Base-by-base conservation (phyloP, 2,113 vertebrate genomes). In the Ictalurus punctatus region DNA sequence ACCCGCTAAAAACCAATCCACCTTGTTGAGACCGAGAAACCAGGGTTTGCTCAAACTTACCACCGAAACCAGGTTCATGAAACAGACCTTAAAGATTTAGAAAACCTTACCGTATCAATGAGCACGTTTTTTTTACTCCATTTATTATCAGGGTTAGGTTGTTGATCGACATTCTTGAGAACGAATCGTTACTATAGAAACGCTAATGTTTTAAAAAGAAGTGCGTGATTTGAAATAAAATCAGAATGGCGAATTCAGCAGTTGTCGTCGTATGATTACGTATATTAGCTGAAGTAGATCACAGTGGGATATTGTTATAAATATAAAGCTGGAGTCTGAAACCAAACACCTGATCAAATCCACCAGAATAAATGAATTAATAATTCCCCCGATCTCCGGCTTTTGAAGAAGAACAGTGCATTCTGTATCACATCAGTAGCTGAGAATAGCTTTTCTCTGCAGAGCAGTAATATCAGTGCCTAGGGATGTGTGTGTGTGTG, bases 381-480 rank as follows among this genome's bases (percentile, higher is more conserved):
- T 5, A 74, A 30, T 56, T 80, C 44, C 23, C n/a, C 52, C 7
- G 27, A 34, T 83, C 58, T 63, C 58, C 2, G 30, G 58, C 19
- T 23, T 34, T 82, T 58, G 86, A 73, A 58, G 79, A 23, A 58
- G 27, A 88, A 73, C 79, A 83, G 79, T 80, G 52, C 34, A 87
- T 73, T 88, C 79, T 88, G 52, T 73, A 9, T 56, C 25, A 37
- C 79, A 83, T 88, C 65, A 83, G 73, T 80, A 88, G 79, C 86
- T 83, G 78, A 87, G 65, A 87, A 87, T 40, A 83, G 86, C 78
- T 88, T 88, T 83, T 74, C 87, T 88, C 80, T 73, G 67, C 87
- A 59, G 80, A 83, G 67, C 37, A 52, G 59, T 80, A 85, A 71
- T 86, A 81, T 58, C 37, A 63, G 25, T 73, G 87, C 56, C 80